Percentiles rank a stretch among this genome's conserved stretches.
phyloP scores from a whole-genome alignment of 2,888 invertebrate genomes.

The Apantesis nais region DNA sequence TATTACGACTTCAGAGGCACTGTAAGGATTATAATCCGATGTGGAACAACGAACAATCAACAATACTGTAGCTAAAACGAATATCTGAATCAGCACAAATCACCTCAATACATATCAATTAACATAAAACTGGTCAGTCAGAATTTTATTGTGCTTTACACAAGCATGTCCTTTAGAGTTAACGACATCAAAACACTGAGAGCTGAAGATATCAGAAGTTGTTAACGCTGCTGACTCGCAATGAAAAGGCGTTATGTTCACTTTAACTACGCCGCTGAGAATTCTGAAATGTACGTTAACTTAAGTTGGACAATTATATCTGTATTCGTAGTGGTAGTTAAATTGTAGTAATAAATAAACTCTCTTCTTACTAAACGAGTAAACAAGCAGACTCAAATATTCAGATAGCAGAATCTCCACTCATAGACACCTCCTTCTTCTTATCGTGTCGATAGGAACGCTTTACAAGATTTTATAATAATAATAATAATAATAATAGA shows the following conservation, averaged over 20 bases:
- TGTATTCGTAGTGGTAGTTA: background rate
- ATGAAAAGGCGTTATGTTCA: background rate
- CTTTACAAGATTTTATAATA: no score
- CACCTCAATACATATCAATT: background rate
- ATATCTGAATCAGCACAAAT: background rate
- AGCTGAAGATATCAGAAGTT: background rate
- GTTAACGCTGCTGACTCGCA: background rate
- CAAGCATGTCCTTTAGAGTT: background rate
- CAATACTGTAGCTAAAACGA: background rate
- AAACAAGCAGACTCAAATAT: no score
- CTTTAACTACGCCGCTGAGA: background rate
- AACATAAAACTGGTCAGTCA: background rate
- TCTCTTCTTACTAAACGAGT: no score
- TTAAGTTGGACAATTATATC: background rate
- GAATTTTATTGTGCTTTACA: background rate
- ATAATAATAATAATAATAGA: no score
- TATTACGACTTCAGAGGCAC: no score
- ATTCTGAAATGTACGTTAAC: background rate
- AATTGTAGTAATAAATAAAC: no score
- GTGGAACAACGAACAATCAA: background rate
- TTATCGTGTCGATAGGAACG: no score
- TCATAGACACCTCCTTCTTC: no score
- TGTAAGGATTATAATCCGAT: no score
- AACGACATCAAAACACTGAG: conserved; percentile 6
- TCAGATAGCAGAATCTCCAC: no score